Evolutionary conservation across 2,797 vertebrate genomes (phyloP).

Genomic region (Pogonophryne albipinna): DNA sequence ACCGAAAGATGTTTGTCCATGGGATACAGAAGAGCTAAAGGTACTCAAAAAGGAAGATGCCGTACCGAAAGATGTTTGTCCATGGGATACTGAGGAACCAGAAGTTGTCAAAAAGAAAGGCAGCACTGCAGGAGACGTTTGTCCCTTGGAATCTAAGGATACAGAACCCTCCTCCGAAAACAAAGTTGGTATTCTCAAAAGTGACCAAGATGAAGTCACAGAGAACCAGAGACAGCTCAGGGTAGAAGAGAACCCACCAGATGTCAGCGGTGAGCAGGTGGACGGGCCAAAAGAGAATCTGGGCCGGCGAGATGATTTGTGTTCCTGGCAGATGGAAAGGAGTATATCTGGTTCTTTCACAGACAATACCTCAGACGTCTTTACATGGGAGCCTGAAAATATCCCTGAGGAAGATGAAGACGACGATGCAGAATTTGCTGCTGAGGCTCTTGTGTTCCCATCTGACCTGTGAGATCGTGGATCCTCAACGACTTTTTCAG

Average conservation of each 20-base stretch:
- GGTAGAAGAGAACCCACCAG: slow-evolving; percentile 31
- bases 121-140: slow-evolving; percentile 1
- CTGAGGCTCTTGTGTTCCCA: slow-evolving; percentile 85
- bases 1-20: slow-evolving; percentile 36
- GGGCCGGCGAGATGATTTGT: slow-evolving; percentile 78
- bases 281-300: slow-evolving; percentile 69
- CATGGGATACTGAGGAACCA: slow-evolving; percentile 45
- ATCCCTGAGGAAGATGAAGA: slow-evolving; percentile 83
- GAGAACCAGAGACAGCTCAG: slow-evolving; percentile 19
- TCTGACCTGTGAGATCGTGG: slow-evolving; percentile 76
- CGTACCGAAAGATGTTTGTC: slow-evolving; percentile 30
- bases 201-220: slow-evolving; percentile 30
- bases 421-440: slow-evolving; percentile 84
- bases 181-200: slow-evolving; percentile 5
- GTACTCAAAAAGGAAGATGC: slow-evolving; percentile 37
- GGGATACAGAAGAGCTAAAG: slow-evolving; percentile 36
- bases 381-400: slow-evolving; percentile 85
- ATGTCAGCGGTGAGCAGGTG: slow-evolving; percentile 25
- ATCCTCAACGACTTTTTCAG: no score
- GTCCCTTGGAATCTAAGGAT: slow-evolving; percentile 52
- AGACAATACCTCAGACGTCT: slow-evolving; percentile 77
- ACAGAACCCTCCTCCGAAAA: slow-evolving; percentile 26
- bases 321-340: slow-evolving; percentile 83
- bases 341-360: slow-evolving; percentile 58
- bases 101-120: slow-evolving; percentile 28